Evolutionary conservation across 2,797 vertebrate genomes (phyloP), one percentile per base, ranked within the genome.

Genomic region (Lateolabrax maculatus): DNA sequence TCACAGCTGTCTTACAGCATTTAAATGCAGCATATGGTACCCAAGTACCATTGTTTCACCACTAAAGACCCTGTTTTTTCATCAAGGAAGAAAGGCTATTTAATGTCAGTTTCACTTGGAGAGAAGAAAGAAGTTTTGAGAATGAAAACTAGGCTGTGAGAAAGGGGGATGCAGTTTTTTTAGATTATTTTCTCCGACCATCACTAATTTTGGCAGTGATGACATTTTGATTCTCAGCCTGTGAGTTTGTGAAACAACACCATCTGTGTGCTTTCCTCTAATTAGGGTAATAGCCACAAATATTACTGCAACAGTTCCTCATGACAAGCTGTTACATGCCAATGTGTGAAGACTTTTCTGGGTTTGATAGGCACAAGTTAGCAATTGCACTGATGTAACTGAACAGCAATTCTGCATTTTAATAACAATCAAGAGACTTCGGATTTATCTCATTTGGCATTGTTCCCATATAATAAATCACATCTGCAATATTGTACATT

Each of bases 201-300:
- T 94, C 91, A 90, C 93, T 94, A 94, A 94, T 91, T 91, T 86
- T 94, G 94, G 94, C 95, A 94, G 95, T 89, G 91, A 93, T 95
- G 94, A 94, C 94, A 94, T 93, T 94, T 92, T 92, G 94, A 94
- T 95, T 96, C 93, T 93, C 93, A 93, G 94, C 91, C 85, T 86
- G 90, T 85, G 93, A 93, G 89, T 95, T 95, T 94, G 93, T 91
- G 91, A 94, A 94, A 92, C 91, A 93, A 92, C 93, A 94, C 95
- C 95, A 96, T 96, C 95, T 96, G 95, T 94, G 95, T 90, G 93
- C 91, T 92, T 95, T 90, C 90, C 90, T 92, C 94, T 96, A 95
- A 96, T 96, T 96, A 96, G 94, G 91, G 92, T 94, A 96, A 95
- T 95, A 92, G 93, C 92, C 89, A 88, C 92, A 95, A 95, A 95